Evolutionary conservation across 2,113 vertebrate species (phyloP).

Genomic region (Bubalus kerabau): DNA sequence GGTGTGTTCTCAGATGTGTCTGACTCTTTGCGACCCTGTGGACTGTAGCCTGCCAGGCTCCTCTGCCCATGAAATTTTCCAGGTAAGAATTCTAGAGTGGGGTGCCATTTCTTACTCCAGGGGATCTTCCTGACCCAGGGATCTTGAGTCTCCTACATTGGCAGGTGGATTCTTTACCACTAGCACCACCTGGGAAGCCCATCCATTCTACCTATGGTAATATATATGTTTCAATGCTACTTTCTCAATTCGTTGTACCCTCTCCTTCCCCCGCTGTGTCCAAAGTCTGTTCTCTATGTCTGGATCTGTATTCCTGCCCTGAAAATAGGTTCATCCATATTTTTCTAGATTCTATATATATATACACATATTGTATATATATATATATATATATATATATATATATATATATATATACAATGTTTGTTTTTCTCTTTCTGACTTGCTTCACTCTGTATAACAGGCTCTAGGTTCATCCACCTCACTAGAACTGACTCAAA

Average conservation of each 20-base stretch:
- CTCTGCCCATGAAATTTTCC: neutral
- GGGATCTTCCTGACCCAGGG: neutral
- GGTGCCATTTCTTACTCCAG: neutral
- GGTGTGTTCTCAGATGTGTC: neutral
- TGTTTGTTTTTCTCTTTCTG: neutral
- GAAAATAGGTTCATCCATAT: neutral
- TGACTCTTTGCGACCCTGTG: neutral
- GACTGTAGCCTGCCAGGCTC: neutral
- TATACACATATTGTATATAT: neutral
- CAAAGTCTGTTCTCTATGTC: neutral
- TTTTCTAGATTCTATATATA: neutral
- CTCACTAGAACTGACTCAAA: neutral
- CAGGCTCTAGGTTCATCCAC: neutral
- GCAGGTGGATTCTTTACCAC: neutral
- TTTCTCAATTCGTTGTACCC: neutral
- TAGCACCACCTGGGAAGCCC: neutral
- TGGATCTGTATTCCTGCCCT: neutral
- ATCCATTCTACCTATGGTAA: neutral
- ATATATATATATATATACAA: neutral
- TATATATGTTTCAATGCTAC: neutral
- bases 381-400: neutral
- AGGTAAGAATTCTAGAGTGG: neutral
- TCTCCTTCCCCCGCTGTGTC: neutral
- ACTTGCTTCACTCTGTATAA: neutral
- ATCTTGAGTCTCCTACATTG: neutral